Evolutionary conservation across 1,140 invertebrate species (phyloP).

Genomic region (Tetraneura akinire): DNA sequence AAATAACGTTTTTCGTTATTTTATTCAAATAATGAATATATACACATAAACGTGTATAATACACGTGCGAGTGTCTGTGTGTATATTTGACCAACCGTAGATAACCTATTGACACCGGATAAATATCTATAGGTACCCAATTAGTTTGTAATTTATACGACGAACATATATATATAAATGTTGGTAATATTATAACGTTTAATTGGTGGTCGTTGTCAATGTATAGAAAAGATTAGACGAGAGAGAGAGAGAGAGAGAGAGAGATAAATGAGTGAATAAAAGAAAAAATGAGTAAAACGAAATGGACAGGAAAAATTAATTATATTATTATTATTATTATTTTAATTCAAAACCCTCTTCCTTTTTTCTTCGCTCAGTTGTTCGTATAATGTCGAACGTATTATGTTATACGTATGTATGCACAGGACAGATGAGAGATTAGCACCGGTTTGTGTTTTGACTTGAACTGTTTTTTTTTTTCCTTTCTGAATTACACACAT

Average conservation of each 20-base stretch:
- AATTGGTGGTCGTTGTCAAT: constrained; percentile 32
- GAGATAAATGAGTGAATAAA: neutral
- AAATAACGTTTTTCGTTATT: constrained; percentile 38
- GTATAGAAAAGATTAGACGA: neutral
- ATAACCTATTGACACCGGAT: constrained; percentile 51
- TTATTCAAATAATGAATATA: constrained; percentile 8
- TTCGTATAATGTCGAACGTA: constrained; percentile 21
- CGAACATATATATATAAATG: neutral
- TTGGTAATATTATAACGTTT: neutral
- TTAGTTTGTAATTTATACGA: constrained; percentile 47
- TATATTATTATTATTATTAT: constrained; percentile 17
- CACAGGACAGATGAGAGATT: constrained; percentile 42
- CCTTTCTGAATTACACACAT: neutral
- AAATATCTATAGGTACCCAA: constrained; percentile 26
- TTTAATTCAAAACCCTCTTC: neutral
- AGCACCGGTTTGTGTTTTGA: constrained; percentile 51
- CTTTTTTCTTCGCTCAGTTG: neutral
- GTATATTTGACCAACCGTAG: constrained; percentile 28
- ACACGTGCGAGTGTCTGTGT: neutral
- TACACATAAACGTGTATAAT: neutral
- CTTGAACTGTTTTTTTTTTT: constrained; percentile 34
- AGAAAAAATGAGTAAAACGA: neutral
- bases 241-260: neutral
- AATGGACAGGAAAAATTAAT: constrained; percentile 42
- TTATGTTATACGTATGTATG: too few relatives aligned